Conservation (phyloP, 2,113 vertebrate species). For the Nipponia nippon region DNA sequence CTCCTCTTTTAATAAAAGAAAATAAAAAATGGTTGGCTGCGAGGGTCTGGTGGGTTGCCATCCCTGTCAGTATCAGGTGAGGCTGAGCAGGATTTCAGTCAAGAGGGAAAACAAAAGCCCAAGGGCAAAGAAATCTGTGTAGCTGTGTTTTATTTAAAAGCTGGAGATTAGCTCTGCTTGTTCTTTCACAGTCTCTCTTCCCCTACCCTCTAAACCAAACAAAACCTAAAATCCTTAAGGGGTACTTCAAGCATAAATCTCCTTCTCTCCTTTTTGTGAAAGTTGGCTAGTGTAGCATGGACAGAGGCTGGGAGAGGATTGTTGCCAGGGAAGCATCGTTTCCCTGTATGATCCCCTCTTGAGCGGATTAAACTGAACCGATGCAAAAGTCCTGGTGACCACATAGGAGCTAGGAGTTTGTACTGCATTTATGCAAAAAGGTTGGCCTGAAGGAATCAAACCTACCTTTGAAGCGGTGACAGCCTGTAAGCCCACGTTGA, state of each 20-base stretch:
- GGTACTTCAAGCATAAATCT: conserved; percentile 59
- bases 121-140: conserved; percentile 37
- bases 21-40: conserved; percentile 23
- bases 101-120: conserved; percentile 52
- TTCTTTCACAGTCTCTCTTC: conserved; percentile 47
- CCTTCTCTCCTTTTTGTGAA: conserved; percentile 35
- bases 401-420: not conserved
- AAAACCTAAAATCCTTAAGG: conserved; percentile 62
- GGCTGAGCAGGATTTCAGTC: conserved; percentile 54
- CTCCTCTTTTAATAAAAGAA: not conserved
- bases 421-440: not conserved
- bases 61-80: conserved; percentile 53
- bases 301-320: not conserved
- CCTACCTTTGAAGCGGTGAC: not conserved
- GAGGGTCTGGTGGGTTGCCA: conserved; percentile 38
- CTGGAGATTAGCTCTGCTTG: conserved; percentile 56
- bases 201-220: conserved; percentile 50
- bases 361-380: conserved; percentile 37
- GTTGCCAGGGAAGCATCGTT: conserved; percentile 39
- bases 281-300: conserved; percentile 21
- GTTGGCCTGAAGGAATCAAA: not conserved
- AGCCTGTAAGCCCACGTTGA: not conserved
- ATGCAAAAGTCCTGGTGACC: conserved; percentile 30
- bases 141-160: conserved; percentile 51
- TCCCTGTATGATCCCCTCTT: conserved; percentile 37